phyloP scores from a whole-genome alignment of 2,113 vertebrate genomes.

The Brevimyrus niger region DNA sequence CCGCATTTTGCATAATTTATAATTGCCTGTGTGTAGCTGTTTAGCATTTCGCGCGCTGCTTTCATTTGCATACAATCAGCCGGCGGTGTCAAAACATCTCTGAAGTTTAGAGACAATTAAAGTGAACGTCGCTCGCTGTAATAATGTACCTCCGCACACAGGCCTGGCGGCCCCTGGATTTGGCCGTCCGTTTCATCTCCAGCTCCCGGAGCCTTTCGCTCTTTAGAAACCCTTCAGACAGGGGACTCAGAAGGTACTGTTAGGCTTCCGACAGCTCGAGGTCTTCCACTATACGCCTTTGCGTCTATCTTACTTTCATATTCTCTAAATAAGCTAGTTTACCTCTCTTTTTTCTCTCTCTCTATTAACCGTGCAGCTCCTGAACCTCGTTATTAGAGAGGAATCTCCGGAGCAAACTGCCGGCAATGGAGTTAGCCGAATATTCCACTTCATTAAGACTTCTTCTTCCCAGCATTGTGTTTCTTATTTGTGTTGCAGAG shows the following conservation, averaged over 20 bases:
- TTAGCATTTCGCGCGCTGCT: background rate
- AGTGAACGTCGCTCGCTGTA: background rate
- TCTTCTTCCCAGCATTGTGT: background rate
- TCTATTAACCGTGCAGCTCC: background rate
- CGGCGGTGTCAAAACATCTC: background rate
- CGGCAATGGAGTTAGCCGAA: background rate
- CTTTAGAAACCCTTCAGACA: background rate
- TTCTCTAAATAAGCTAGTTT: background rate
- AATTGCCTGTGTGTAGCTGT: background rate
- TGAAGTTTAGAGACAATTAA: background rate
- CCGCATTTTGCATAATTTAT: background rate
- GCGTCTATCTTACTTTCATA: background rate
- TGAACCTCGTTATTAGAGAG: background rate
- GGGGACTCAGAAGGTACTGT: background rate
- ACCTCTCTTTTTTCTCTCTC: background rate
- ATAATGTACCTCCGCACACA: background rate
- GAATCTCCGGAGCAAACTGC: background rate
- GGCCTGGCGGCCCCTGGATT: background rate
- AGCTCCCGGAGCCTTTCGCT: background rate
- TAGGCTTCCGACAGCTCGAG: background rate
- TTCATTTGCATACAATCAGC: constrained; percentile 10
- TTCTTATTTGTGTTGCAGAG: constrained; percentile 40
- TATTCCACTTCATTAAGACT: constrained; percentile 1
- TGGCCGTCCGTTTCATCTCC: no score
- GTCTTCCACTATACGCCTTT: background rate